These are phyloP conservation scores for Meteorus sp. DNA, from an alignment of 1,140 invertebrate species.

Conservation along the genomic window DNA sequence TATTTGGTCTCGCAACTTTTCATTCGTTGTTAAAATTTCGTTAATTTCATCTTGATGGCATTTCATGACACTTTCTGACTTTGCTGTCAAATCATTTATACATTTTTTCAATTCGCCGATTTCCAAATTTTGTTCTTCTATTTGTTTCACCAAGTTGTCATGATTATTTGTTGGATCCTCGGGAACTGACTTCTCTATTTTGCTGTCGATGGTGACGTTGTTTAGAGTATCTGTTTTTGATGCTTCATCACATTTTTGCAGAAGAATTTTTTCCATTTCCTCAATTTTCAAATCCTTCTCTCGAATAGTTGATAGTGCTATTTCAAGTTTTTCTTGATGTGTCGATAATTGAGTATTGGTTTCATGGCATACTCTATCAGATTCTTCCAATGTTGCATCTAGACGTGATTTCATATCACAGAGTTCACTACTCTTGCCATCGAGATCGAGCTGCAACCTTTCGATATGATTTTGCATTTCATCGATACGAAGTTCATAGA, in stretches of 20 bases:
- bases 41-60: background rate
- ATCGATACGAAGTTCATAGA: background rate
- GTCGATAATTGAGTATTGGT: too few species aligned
- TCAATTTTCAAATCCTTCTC: background rate
- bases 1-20: conserved; percentile 8
- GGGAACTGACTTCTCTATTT: too few species aligned
- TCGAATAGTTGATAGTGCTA: too few species aligned
- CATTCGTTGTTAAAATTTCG: background rate
- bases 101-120: background rate
- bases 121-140: background rate
- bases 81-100: background rate
- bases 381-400: background rate
- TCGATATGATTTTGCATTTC: background rate
- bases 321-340: too few species aligned
- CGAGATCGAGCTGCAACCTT: background rate
- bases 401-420: background rate
- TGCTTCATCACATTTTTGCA: background rate
- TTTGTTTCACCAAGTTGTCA: too few species aligned
- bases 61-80: background rate
- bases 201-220: too few species aligned
- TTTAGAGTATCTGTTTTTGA: too few species aligned
- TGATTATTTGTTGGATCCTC: too few species aligned
- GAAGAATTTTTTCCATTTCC: background rate
- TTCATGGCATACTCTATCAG: background rate
- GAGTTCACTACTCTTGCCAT: conserved; percentile 1